These are phyloP conservation scores for Eupithecia pulchellata DNA, from an alignment of 2,888 invertebrate genomes.

Conservation along the genomic window DNA sequence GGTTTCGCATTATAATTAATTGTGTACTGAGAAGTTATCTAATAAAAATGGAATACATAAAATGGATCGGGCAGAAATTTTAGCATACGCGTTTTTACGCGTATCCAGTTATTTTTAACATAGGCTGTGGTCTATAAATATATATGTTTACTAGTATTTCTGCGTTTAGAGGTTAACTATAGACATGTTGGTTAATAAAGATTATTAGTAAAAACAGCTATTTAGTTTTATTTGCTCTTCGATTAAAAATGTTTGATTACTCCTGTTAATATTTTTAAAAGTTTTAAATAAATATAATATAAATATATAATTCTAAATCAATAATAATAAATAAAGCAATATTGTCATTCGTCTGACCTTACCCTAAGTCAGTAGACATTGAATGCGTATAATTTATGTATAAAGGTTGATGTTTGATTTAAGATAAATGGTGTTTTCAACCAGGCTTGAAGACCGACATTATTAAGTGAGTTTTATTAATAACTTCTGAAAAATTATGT, in stretches of 20 bases:
- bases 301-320: too few species aligned
- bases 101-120: too few species aligned
- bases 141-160: too few species aligned
- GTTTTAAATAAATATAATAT: not conserved
- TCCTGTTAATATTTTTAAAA: not conserved
- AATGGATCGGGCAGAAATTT: too few species aligned
- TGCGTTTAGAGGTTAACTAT: too few species aligned
- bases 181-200: too few species aligned
- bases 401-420: not conserved
- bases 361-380: not conserved
- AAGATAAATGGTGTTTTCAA: conserved; percentile 8
- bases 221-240: not conserved
- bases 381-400: conserved; percentile 1
- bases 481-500: not conserved
- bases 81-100: too few species aligned
- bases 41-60: too few species aligned
- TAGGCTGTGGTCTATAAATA: too few species aligned
- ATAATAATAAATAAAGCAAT: not conserved
- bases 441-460: not conserved
- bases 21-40: too few species aligned
- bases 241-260: not conserved
- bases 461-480: not conserved
- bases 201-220: too few species aligned
- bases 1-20: too few species aligned
- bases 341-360: not conserved